Conservation (phyloP, 2,888 invertebrate genomes). For the Oxytorus armatus region DNA sequence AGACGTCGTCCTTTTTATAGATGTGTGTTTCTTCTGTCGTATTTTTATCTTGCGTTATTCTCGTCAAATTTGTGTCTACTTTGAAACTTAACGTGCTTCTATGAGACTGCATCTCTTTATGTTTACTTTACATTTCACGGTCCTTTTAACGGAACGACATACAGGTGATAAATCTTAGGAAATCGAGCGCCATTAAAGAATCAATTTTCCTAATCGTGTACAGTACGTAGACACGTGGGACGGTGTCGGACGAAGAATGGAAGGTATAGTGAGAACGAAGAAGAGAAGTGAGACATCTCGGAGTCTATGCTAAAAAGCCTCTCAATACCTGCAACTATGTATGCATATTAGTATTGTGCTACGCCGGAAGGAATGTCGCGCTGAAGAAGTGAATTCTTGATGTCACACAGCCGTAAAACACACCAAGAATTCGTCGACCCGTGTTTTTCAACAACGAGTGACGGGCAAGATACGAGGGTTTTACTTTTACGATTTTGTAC, state of each 20-base stretch:
- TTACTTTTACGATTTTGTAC: background rate
- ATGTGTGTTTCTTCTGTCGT: no score
- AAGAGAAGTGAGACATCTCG: background rate
- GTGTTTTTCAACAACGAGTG: background rate
- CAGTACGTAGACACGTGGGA: constrained; percentile 2
- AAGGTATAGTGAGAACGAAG: background rate
- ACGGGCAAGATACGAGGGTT: background rate
- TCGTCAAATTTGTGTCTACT: no score
- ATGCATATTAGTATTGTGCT: background rate
- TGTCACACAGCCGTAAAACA: background rate
- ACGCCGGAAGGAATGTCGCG: constrained; percentile 24
- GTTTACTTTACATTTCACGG: background rate
- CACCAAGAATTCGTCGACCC: constrained; percentile 18
- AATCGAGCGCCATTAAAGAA: background rate
- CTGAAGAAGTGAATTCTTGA: constrained; percentile 25
- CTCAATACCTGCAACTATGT: background rate
- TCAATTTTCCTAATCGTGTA: background rate
- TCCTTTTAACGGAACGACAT: background rate
- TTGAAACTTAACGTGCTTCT: no score
- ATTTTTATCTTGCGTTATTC: no score
- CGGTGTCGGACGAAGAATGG: background rate
- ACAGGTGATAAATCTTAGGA: background rate
- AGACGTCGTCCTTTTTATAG: no score
- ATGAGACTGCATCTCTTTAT: background rate
- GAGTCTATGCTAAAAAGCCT: constrained; percentile 10